phyloP scores from a whole-genome alignment of 2,113 vertebrate genomes.

The Alexandromys fortis region DNA sequence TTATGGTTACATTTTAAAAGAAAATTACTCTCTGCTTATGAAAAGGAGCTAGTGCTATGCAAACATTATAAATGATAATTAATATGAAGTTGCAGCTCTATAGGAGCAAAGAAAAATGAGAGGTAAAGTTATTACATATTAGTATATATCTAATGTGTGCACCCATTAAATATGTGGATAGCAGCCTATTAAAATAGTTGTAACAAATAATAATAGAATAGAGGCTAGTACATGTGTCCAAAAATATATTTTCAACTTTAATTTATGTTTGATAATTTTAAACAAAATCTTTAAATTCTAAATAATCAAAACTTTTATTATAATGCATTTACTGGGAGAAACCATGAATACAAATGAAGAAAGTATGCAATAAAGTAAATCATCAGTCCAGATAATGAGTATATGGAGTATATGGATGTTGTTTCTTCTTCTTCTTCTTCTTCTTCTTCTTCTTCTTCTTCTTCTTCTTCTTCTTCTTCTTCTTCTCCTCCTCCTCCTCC shows the following conservation, averaged over 20 bases:
- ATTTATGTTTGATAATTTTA: not conserved
- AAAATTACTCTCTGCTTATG: constrained; percentile 27
- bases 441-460: too few species aligned
- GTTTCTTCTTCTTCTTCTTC: too few species aligned
- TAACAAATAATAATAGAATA: not conserved
- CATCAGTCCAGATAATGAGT: not conserved
- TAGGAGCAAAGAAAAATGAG: not conserved
- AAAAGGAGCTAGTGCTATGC: not conserved
- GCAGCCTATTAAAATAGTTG: not conserved
- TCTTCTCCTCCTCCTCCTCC: not conserved
- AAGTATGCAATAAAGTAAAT: not conserved
- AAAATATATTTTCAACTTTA: not conserved
- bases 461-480: not conserved
- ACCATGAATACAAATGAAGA: not conserved
- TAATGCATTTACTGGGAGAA: not conserved
- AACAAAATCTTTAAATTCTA: constrained; percentile 3
- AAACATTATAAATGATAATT: constrained; percentile 44
- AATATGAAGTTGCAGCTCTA: constrained; percentile 25
- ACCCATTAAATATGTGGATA: not conserved
- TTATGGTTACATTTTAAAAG: constrained; percentile 46
- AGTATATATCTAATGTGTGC: not conserved
- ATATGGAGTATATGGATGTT: accelerated
- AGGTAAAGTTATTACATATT: constrained; percentile 30
- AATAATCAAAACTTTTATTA: not conserved
- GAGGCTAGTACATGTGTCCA: not conserved